Conservation (phyloP, 2,888 invertebrate species). For the Pocota personata region DNA sequence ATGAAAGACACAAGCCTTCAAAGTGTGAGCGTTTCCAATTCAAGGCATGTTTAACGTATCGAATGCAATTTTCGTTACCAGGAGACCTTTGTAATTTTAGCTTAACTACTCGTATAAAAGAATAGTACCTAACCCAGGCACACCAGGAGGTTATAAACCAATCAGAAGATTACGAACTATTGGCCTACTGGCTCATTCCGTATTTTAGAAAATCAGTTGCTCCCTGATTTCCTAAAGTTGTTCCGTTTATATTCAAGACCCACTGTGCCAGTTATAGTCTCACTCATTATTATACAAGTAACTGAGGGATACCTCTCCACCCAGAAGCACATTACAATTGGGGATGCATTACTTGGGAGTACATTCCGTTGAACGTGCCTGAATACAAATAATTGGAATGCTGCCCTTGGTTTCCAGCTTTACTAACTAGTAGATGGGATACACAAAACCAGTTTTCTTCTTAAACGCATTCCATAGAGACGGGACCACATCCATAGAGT, state of each 20-base stretch:
- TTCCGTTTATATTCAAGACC: background rate
- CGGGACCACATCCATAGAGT: background rate
- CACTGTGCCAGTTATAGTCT: background rate
- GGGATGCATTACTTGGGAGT: background rate
- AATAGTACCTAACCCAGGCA: too few relatives aligned
- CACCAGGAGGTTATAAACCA: too few relatives aligned
- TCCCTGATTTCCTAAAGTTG: too few relatives aligned
- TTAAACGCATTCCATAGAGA: conserved; percentile 15
- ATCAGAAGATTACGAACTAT: too few relatives aligned
- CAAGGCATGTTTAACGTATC: too few relatives aligned
- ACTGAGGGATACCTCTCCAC: background rate
- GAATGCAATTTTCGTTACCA: too few relatives aligned
- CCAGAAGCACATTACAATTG: background rate
- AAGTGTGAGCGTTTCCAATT: too few relatives aligned
- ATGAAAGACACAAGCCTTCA: too few relatives aligned
- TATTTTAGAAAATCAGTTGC: too few relatives aligned
- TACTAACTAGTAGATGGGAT: background rate
- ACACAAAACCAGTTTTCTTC: conserved; percentile 36
- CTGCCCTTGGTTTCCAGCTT: background rate
- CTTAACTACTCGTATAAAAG: too few relatives aligned
- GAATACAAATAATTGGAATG: conserved; percentile 30
- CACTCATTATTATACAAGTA: background rate
- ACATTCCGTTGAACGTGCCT: background rate
- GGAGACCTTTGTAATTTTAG: too few relatives aligned
- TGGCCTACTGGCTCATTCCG: too few relatives aligned